Percentiles rank a stretch among this genome's conserved stretches.
These are phyloP conservation scores for Melanotaenia boesemani DNA, from an alignment of 2,797 vertebrate species.

Conservation along the genomic window DNA sequence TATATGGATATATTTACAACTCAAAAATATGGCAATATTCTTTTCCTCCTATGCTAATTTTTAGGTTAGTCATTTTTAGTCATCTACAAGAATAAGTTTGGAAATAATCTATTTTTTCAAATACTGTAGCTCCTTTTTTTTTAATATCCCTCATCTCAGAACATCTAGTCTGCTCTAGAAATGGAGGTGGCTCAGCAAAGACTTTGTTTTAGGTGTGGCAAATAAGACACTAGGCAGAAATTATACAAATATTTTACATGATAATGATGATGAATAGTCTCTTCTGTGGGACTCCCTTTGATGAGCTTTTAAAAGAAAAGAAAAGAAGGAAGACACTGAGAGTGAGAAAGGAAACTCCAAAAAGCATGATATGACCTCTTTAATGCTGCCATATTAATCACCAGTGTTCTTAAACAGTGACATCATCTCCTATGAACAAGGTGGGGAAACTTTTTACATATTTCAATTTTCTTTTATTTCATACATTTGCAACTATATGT, in stretches of 20 bases:
- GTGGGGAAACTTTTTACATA: constrained; percentile 19
- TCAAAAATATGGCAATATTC: neutral
- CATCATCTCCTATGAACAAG: constrained; percentile 31
- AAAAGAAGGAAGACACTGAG: neutral
- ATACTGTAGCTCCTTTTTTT: neutral
- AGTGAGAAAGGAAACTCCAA: neutral
- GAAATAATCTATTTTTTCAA: neutral
- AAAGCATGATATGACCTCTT: neutral
- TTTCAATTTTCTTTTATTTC: neutral
- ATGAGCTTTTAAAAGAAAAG: neutral
- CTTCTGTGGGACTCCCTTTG: neutral
- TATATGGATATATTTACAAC: constrained; percentile 15
- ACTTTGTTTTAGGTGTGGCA: neutral
- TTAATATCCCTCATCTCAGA: neutral
- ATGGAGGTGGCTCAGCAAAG: neutral
- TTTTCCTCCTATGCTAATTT: neutral
- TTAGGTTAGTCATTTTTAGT: neutral
- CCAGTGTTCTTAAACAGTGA: constrained; percentile 25
- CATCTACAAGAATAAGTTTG: neutral
- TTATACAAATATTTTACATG: neutral
- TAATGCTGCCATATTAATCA: constrained; percentile 11
- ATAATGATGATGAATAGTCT: neutral
- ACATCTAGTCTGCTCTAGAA: neutral
- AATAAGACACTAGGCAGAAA: neutral
- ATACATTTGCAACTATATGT: constrained; percentile 26